Evolutionary conservation across 2,797 vertebrate species (phyloP), one percentile per base, ranked within the genome.

Genomic region (Melanotaenia nigrans): DNA sequence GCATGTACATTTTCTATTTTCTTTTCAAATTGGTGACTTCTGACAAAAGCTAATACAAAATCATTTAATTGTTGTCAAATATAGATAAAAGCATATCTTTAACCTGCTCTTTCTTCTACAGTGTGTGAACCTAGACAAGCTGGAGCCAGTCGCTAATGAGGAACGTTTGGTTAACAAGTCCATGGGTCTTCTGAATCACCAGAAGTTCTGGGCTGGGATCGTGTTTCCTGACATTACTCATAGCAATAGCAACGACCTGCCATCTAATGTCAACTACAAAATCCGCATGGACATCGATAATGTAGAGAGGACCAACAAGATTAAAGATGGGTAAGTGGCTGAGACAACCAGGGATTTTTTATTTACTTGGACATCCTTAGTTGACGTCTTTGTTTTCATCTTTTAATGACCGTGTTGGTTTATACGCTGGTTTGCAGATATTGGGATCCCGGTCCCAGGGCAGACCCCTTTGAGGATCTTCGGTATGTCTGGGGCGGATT

Each of bases 231-330:
- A 96, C 86, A 89, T 98, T 10, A 0, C 68, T 56, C 77, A 84
- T 5, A 83, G 93, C n/a, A 90, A 91, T 84, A 96, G 95, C 22
- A 69, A 88, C 0, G 94, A 96, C 33, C 89, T 99, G 71, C 97
- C 98, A 5, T 85, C 90, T 0, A 96, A 98, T 0, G 93, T 99
- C 82, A 97, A 96, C 85, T 99, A 99, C 85, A 99, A 99, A 92
- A 99, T 99, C 77, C 96, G 98, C 67, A 99, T 99, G 98, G 98
- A 99, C 86, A 99, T 99, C 0, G 98, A 99, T 87, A 99, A 97
- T 0, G 98, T 99, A 75, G 97, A 99, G 88, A 95, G 98, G 79
- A 99, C 98, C 0, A 99, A 99, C 86, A 99, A 99, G 90, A 99
- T 99, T 77, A 99, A 97, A 87, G 98, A 99, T 0, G 95, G 94